Conservation (phyloP, 2,797 vertebrate species). For the Rhincodon typus region DNA sequence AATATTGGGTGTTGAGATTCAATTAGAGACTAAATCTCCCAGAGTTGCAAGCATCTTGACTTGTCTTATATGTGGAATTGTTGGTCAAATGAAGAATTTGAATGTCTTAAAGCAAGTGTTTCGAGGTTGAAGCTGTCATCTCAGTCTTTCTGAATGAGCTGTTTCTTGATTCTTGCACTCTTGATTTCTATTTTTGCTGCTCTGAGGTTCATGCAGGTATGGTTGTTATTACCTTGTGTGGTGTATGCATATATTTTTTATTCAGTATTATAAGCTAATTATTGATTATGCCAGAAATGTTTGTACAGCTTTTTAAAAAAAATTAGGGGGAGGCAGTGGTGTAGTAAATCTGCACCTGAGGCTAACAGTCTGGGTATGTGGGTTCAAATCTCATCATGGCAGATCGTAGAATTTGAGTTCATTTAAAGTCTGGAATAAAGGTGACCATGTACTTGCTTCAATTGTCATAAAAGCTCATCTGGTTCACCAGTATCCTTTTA, state of each 20-base stretch:
- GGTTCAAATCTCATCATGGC: no score
- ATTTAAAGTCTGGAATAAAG: no score
- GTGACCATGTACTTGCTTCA: no score
- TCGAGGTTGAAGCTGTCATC: neutral
- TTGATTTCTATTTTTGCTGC: slow-evolving; percentile 38
- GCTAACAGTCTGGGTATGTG: no score
- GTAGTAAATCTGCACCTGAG: no score
- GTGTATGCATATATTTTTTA: neutral
- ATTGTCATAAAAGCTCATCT: no score
- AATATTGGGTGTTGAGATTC: neutral
- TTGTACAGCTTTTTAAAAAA: neutral
- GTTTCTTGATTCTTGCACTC: slow-evolving; percentile 42
- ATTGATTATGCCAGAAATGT: neutral
- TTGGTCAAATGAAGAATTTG: neutral
- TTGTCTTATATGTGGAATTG: neutral
- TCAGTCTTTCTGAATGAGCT: slow-evolving; percentile 45
- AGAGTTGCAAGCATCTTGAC: neutral
- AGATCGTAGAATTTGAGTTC: no score
- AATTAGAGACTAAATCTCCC: neutral
- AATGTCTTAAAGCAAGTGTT: neutral
- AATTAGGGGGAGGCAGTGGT: no score
- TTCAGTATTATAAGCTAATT: neutral
- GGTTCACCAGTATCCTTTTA: no score
- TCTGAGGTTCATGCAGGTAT: slow-evolving; percentile 43
- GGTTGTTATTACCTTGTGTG: slow-evolving; percentile 31